phyloP scores from a whole-genome alignment of 2,888 invertebrate genomes.

The Cephus spinipes region DNA sequence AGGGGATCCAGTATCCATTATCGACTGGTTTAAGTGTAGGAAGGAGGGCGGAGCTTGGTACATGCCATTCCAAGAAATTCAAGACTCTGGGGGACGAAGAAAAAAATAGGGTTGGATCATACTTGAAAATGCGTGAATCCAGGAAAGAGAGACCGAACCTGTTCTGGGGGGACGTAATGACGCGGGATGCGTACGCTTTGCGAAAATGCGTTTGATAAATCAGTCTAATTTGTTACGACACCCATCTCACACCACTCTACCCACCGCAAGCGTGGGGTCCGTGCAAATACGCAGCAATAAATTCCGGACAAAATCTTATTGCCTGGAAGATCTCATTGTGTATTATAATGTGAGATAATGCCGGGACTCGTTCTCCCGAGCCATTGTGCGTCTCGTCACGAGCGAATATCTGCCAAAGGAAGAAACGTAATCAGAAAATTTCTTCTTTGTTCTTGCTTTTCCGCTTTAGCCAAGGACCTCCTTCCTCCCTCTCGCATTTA shows the following conservation, averaged over 20 bases:
- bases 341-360: conserved; percentile 47
- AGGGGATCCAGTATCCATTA: not conserved
- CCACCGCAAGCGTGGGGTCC: conserved; percentile 10
- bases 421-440: conserved; percentile 9
- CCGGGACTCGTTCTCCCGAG: conserved; percentile 36
- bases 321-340: conserved; percentile 40
- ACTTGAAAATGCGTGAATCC: not conserved
- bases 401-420: not conserved
- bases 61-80: not conserved
- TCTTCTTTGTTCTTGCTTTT: not conserved
- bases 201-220: conserved; percentile 39
- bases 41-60: not conserved
- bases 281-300: conserved; percentile 34
- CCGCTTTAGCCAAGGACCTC: not conserved
- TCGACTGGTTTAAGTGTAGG: not conserved
- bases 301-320: conserved; percentile 42
- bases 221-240: conserved; percentile 34
- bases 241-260: not conserved
- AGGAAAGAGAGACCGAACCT: not conserved
- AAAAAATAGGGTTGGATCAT: not conserved
- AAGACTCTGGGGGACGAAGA: not conserved
- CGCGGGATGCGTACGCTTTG: not conserved
- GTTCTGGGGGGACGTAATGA: not conserved
- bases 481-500: too few relatives aligned
- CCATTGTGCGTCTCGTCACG: conserved; percentile 24